These are phyloP conservation scores for Notoglanidium macrostoma DNA, from an alignment of 2,797 vertebrate species.

Conservation along the genomic window DNA sequence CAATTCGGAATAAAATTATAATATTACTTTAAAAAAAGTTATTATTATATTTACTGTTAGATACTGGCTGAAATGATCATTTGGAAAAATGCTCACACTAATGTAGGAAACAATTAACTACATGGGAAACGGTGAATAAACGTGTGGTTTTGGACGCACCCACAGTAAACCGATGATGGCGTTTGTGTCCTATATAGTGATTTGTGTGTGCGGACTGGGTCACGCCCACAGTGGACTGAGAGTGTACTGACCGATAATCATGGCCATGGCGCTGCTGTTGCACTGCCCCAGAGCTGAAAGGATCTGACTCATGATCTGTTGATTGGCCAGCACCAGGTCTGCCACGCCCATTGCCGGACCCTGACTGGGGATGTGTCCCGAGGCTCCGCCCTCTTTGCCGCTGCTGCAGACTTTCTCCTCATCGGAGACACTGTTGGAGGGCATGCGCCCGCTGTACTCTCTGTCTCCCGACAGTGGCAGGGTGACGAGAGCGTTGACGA, in stretches of 20 bases:
- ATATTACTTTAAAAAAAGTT: background rate
- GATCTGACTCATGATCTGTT: slow-evolving; percentile 99
- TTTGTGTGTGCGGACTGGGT: background rate
- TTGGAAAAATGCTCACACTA: too few relatives aligned
- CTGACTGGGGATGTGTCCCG: slow-evolving; percentile 77
- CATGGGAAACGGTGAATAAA: too few relatives aligned
- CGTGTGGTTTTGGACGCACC: background rate
- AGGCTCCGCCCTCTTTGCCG: slow-evolving; percentile 84
- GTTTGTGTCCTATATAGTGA: background rate
- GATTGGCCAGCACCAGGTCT: slow-evolving; percentile 95
- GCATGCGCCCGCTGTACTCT: slow-evolving; percentile 89
- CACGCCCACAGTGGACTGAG: background rate
- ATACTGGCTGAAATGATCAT: background rate
- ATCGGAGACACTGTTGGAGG: slow-evolving; percentile 90
- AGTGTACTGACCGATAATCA: slow-evolving; percentile 93
- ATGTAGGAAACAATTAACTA: background rate
- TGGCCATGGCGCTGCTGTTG: slow-evolving; percentile 99
- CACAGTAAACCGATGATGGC: background rate
- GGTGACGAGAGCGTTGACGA: slow-evolving; percentile 94
- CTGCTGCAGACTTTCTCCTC: slow-evolving; percentile 98
- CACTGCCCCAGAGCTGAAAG: slow-evolving; percentile 95
- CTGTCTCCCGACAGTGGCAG: slow-evolving; percentile 92
- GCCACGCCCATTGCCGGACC: slow-evolving; percentile 88
- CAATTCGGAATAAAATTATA: background rate
- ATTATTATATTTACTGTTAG: background rate